Evolutionary conservation across 2,113 vertebrate species (phyloP).

Genomic region (Platysternon megacephalum): DNA sequence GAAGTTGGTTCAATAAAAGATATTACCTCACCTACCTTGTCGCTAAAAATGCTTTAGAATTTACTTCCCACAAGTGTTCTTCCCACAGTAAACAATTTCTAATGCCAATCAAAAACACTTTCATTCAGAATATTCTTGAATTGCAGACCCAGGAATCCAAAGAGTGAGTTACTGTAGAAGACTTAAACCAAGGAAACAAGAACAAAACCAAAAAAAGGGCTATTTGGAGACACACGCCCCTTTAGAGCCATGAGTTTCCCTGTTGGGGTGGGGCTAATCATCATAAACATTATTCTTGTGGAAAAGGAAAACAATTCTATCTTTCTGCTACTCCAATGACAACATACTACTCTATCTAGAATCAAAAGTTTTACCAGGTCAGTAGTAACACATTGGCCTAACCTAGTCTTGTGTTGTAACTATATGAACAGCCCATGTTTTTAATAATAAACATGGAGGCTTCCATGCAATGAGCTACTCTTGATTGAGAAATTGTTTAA

Average conservation of each 20-base stretch:
- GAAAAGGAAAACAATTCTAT: neutral
- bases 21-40: neutral
- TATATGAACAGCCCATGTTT: neutral
- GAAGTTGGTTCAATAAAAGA: neutral
- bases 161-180: neutral
- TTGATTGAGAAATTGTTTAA: neutral
- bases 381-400: neutral
- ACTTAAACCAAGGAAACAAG: neutral
- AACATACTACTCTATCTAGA: neutral
- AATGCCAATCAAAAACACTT: neutral
- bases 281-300: rapidly evolving
- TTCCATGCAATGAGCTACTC: neutral
- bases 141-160: neutral
- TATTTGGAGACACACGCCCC: rapidly evolving
- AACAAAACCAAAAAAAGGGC: neutral
- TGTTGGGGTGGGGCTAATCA: neutral
- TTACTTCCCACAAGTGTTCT: neutral
- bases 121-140: neutral
- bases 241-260: neutral
- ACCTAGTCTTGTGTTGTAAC: too few species aligned
- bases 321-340: rapidly evolving
- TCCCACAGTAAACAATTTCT: neutral
- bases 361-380: neutral
- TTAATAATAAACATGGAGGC: rapidly evolving
- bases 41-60: neutral